A percentile compares a stretch with the other conserved stretches of the same genome.
Conservation (phyloP, 2,888 invertebrate genomes). For the Eulithis prunata region DNA sequence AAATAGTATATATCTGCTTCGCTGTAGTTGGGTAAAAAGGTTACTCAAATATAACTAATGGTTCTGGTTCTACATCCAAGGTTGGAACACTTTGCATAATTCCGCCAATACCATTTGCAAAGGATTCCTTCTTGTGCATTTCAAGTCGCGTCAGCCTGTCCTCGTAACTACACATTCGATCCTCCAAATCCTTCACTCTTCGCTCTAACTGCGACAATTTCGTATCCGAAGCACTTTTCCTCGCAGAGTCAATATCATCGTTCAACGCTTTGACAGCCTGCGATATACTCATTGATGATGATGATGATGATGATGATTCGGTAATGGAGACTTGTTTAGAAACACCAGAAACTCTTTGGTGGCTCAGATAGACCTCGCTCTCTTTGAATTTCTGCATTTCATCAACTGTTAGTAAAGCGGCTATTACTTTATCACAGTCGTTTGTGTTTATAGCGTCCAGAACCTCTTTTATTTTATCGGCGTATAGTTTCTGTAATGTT, state of each 20-base stretch:
- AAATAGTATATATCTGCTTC: too few species aligned
- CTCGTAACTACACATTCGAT: conserved; percentile 35
- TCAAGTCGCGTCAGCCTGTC: conserved; percentile 50
- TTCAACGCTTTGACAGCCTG: conserved; percentile 48
- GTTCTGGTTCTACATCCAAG: not conserved
- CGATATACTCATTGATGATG: conserved; percentile 8
- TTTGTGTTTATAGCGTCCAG: conserved; percentile 64
- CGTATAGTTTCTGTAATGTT: conserved; percentile 57
- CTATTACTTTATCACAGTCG: conserved; percentile 58
- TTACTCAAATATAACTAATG: conserved; percentile 20
- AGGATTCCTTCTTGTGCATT: conserved; percentile 17
- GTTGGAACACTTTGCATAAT: not conserved
- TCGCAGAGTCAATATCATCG: conserved; percentile 48
- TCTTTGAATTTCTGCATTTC: conserved; percentile 61
- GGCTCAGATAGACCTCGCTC: conserved; percentile 55
- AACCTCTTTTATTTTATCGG: conserved; percentile 64
- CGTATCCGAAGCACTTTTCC: conserved; percentile 37
- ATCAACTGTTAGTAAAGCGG: conserved; percentile 54
- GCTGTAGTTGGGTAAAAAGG: not conserved
- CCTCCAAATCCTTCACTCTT: conserved; percentile 44
- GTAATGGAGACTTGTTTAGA: conserved; percentile 30
- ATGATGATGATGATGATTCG: conserved; percentile 9
- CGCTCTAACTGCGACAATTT: conserved; percentile 47
- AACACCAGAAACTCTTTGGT: conserved; percentile 46
- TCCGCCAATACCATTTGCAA: not conserved